Percentiles rank a stretch among this genome's conserved stretches.
These are phyloP conservation scores for Cichladusa arquata DNA, from an alignment of 2,113 vertebrate genomes.

Conservation along the genomic window DNA sequence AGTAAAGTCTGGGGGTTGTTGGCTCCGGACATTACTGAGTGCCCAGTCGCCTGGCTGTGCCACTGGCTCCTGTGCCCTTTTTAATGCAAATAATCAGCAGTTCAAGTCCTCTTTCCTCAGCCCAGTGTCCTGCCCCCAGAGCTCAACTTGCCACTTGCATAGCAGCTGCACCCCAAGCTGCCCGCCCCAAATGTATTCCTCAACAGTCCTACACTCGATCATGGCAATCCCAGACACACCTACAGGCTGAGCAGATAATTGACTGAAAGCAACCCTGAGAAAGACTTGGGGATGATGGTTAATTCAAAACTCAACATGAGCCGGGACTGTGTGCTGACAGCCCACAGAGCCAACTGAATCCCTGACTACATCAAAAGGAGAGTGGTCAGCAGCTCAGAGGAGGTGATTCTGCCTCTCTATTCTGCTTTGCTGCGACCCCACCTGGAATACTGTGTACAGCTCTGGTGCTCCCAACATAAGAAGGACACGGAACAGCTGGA, in stretches of 20 bases:
- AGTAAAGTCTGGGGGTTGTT: neutral
- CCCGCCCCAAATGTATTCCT: neutral
- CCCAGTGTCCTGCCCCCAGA: fast-evolving
- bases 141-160: neutral
- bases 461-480: neutral
- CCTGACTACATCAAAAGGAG: neutral
- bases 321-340: fast-evolving
- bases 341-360: neutral
- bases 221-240: neutral
- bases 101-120: neutral
- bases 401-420: neutral
- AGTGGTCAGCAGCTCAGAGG: neutral
- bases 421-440: neutral
- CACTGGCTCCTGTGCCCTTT: fast-evolving
- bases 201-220: neutral
- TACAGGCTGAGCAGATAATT: no score
- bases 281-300: fast-evolving
- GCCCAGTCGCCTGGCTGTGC: neutral
- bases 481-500: neutral
- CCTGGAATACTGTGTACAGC: neutral
- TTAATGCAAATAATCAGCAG: neutral
- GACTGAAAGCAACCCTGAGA: neutral
- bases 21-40: neutral
- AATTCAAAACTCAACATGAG: neutral
- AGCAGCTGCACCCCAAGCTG: neutral